These are phyloP conservation scores for Zaprionus inermis DNA, from an alignment of 1,140 invertebrate genomes.

Conservation along the genomic window DNA sequence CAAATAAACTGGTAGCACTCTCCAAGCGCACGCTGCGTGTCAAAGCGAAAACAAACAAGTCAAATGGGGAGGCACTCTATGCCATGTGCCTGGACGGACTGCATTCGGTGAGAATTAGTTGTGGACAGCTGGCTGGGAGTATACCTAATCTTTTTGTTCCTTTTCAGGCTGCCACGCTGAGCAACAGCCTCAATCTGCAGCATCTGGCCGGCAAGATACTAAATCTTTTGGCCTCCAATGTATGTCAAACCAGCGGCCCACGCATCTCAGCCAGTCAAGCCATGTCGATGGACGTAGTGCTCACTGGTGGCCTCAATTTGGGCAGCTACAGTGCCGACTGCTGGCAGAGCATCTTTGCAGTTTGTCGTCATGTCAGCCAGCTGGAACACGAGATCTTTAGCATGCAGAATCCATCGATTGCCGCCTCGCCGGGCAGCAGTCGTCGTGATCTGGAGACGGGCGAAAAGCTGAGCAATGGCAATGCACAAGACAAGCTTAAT, in stretches of 20 bases:
- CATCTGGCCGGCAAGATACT: constrained; percentile 85
- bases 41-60: constrained; percentile 86
- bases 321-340: constrained; percentile 95
- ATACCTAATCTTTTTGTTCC: background rate
- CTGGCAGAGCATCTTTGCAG: constrained; percentile 97
- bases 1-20: constrained; percentile 85
- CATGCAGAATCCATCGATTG: constrained; percentile 85
- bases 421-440: constrained; percentile 83
- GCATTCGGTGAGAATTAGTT: constrained; percentile 88
- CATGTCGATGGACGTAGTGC: constrained; percentile 93
- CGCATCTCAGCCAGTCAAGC: constrained; percentile 93
- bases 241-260: constrained; percentile 86
- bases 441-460: constrained; percentile 84
- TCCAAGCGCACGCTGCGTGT: constrained; percentile 85
- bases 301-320: constrained; percentile 92
- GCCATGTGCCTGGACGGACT: constrained; percentile 94
- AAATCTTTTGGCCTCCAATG: constrained; percentile 80
- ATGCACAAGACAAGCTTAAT: constrained; percentile 78
- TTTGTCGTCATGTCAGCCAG: constrained; percentile 95
- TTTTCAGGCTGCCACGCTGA: constrained; percentile 88
- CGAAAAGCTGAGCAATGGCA: constrained; percentile 79
- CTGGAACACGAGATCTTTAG: constrained; percentile 95
- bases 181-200: constrained; percentile 91
- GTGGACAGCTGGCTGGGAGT: no score
- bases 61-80: constrained; percentile 89